These are phyloP conservation scores for Vespertilio murinus DNA, from an alignment of 2,797 vertebrate species.

Conservation along the genomic window DNA sequence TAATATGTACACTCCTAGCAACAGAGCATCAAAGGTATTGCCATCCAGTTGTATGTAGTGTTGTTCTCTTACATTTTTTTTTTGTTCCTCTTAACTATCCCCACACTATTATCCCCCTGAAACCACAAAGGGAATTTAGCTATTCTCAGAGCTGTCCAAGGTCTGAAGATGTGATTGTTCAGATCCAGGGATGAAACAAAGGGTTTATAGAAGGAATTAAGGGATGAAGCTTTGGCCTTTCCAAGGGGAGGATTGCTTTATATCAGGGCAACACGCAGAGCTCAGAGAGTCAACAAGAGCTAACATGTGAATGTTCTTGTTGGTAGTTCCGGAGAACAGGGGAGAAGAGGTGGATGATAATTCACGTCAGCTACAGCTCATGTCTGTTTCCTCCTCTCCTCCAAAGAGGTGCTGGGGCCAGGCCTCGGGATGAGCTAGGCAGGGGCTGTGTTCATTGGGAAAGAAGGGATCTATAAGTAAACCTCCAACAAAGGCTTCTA, in stretches of 20 bases:
- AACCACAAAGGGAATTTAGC: neutral
- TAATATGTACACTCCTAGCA: neutral
- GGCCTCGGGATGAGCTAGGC: neutral
- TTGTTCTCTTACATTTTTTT: neutral
- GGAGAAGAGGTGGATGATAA: neutral
- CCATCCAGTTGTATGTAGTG: neutral
- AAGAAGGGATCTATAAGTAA: neutral
- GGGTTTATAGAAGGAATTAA: neutral
- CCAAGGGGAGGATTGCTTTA: neutral
- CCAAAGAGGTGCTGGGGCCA: neutral
- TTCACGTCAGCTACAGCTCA: neutral
- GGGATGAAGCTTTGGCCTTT: neutral
- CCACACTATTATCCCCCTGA: neutral
- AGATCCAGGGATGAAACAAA: neutral
- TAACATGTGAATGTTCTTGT: neutral
- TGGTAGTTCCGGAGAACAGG: neutral
- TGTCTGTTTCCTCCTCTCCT: rapidly evolving
- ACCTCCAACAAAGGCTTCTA: neutral
- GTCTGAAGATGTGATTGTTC: neutral
- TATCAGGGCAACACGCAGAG: neutral
- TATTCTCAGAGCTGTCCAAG: neutral
- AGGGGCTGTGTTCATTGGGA: rapidly evolving
- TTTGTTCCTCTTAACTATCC: neutral
- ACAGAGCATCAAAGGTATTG: neutral
- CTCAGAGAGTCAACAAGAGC: neutral